Percentiles rank a stretch among this genome's conserved stretches.
Evolutionary conservation across 92 coral and sea anemone genomes (phyloP).

Genomic region (Epizoanthus ramosus): DNA sequence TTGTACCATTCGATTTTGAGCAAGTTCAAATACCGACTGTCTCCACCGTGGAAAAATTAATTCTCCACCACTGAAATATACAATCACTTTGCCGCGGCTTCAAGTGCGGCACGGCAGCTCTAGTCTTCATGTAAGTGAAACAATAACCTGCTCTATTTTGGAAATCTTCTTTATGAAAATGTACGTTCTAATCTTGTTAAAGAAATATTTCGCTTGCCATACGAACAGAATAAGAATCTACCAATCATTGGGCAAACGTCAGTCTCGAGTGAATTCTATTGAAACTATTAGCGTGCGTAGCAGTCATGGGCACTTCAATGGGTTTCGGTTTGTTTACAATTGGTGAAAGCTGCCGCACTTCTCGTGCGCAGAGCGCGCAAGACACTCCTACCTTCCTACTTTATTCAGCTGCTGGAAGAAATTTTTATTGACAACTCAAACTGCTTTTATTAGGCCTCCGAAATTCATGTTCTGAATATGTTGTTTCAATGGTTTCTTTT

Average conservation of each 20-base stretch:
- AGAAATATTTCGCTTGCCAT: too few species aligned
- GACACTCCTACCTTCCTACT: too few species aligned
- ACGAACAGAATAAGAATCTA: too few species aligned
- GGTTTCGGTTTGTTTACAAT: constrained; percentile 45
- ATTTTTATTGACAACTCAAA: neutral
- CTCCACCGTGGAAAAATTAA: too few species aligned
- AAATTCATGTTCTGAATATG: neutral
- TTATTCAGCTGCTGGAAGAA: neutral
- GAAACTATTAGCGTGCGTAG: neutral
- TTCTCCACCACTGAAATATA: neutral
- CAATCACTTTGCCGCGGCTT: neutral
- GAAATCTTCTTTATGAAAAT: too few species aligned
- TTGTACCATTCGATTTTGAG: too few species aligned
- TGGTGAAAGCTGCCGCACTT: constrained; percentile 17
- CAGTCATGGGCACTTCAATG: constrained; percentile 45
- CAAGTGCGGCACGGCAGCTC: constrained; percentile 3
- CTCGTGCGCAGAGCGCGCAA: neutral
- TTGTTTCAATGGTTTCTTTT: constrained; percentile 38
- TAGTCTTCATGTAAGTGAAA: constrained; percentile 37
- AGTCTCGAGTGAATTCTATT: too few species aligned
- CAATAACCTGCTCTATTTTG: neutral
- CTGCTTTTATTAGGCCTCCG: neutral
- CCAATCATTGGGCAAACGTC: too few species aligned
- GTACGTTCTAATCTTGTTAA: too few species aligned
- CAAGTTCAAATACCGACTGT: too few species aligned